Evolutionary conservation across 2,888 invertebrate species (phyloP), one percentile per base, ranked within the genome.

Genomic region (Synanthedon formicaeformis): DNA sequence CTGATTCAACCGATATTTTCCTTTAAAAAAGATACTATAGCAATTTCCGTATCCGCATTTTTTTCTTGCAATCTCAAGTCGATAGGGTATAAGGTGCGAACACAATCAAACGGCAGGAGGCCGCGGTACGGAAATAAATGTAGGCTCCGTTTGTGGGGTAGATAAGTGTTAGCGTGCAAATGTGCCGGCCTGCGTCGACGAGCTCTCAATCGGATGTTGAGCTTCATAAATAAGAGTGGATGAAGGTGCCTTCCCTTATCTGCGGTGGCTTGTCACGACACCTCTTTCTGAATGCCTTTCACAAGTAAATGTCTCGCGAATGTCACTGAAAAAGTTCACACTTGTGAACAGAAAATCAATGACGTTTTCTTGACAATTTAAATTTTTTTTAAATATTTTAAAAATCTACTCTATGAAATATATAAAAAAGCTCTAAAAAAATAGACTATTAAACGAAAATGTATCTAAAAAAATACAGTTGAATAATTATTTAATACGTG

Each of bases 171-270:
- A 66, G 71, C 68, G 68, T 69, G 73, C 75, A 75, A 76, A 78
- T 77, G 82, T 76, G 73, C 68, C 75, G 76, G 73, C 68, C 78
- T 73, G 66, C 34, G 34, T 65, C 62, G 65, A 62, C 67, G 67
- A 72, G 67, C 77, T 81, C 83, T 84, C 85, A 83, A 83, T 86
- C 81, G 86, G 83, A 84, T 71, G 81, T 73, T 61, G 69, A 61
- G 80, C 78, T 81, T 82, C 85, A 85, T 86, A 87, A 85, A 86
- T 84, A 86, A 82, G 76, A 71, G 71, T 75, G 78, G 75, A 78
- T 82, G 78, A 77, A 76, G 77, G 77, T 75, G 67, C 60, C 61
- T 18, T 18, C 23, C 66, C 78, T 81, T 83, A 83, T 82, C 83
- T 71, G 61, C 12, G 66, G 60, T 63, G 66, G 60, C 62, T 69